phyloP scores from a whole-genome alignment of 1,140 invertebrate species.

The Sitobion miscanthi region DNA sequence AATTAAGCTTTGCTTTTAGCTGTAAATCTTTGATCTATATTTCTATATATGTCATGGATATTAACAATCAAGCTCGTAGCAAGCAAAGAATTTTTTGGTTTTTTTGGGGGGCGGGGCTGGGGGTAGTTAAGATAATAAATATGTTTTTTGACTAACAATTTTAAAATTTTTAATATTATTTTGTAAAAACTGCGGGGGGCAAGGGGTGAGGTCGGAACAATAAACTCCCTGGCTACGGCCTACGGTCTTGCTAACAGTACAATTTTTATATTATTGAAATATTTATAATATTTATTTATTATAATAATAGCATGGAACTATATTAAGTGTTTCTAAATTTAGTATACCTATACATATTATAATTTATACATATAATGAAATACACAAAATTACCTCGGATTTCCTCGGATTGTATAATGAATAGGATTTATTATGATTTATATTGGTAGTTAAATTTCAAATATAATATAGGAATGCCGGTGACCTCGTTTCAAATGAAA shows the following conservation, averaged over 20 bases:
- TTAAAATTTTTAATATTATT: too few species aligned
- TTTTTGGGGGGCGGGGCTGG: too few species aligned
- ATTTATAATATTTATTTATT: not conserved
- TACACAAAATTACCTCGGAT: not conserved
- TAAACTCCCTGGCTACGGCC: too few species aligned
- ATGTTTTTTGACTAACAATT: too few species aligned
- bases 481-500: conserved; percentile 51
- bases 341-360: not conserved
- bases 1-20: not conserved
- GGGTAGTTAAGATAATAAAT: too few species aligned
- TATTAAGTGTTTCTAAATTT: not conserved
- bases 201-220: too few species aligned
- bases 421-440: not conserved
- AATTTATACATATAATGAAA: not conserved
- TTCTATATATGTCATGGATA: too few species aligned
- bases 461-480: not conserved
- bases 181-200: too few species aligned
- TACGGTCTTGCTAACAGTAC: too few species aligned
- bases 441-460: not conserved
- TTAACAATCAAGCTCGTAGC: too few species aligned
- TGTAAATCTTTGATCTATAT: not conserved
- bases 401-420: not conserved
- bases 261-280: too few species aligned
- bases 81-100: too few species aligned
- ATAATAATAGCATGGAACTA: not conserved